Percentiles rank a stretch among this genome's conserved stretches.
phyloP scores from a whole-genome alignment of 2,797 vertebrate genomes.

The Picus viridis region DNA sequence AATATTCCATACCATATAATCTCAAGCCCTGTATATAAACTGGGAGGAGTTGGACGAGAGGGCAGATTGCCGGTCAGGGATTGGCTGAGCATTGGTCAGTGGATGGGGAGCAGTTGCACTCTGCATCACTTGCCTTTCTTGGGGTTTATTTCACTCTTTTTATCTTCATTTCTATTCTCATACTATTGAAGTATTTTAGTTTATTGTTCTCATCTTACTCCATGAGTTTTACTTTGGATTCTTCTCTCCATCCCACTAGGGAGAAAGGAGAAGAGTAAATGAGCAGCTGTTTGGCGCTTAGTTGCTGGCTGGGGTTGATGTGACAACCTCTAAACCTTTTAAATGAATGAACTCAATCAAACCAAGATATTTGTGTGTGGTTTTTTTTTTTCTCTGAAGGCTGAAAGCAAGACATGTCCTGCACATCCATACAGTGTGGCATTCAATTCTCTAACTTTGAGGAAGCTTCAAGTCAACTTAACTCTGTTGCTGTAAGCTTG shows the following conservation, averaged over 20 bases:
- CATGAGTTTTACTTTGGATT: not conserved
- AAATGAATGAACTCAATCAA: too few species aligned
- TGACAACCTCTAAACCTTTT: too few species aligned
- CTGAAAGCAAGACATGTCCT: not conserved
- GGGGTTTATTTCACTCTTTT: not conserved
- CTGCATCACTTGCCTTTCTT: not conserved
- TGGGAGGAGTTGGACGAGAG: not conserved
- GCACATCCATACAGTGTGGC: not conserved
- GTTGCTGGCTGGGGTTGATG: too few species aligned
- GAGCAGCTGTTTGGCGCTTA: too few species aligned
- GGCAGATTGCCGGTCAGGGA: not conserved
- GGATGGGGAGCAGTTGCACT: not conserved
- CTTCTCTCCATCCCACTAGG: not conserved
- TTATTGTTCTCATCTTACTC: not conserved
- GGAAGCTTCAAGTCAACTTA: not conserved
- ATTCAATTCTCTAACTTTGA: not conserved
- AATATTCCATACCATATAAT: not conserved
- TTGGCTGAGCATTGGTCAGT: not conserved
- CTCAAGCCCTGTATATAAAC: not conserved
- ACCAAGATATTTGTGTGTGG: too few species aligned
- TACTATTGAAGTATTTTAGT: not conserved
- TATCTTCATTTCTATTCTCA: not conserved
- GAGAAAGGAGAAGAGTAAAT: too few species aligned
- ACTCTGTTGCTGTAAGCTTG: not conserved
- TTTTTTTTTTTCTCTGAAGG: not conserved